phyloP scores from a whole-genome alignment of 2,113 vertebrate genomes.

The Sterna hirundo region DNA sequence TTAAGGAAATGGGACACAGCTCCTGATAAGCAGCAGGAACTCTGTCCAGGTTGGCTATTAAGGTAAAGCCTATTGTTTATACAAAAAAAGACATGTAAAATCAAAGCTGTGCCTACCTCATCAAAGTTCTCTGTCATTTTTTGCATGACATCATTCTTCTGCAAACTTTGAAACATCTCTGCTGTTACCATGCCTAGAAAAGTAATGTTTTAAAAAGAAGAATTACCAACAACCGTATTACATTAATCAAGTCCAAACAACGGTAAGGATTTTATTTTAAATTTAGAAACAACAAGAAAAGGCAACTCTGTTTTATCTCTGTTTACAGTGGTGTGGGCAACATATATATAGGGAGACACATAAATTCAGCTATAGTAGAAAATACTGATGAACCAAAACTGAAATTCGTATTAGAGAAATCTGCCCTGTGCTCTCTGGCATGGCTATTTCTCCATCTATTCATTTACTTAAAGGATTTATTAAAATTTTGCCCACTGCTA shows the following conservation, averaged over 20 bases:
- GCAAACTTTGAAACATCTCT: conserved; percentile 88
- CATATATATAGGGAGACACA: not conserved
- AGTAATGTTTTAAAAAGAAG: not conserved
- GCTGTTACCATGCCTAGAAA: conserved; percentile 87
- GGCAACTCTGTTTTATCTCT: not conserved
- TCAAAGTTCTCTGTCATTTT: conserved; percentile 91
- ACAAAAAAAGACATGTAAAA: not conserved
- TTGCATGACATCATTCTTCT: conserved; percentile 78
- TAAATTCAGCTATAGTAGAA: not conserved
- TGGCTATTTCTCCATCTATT: not conserved
- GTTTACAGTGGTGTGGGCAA: not conserved
- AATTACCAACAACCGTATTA: not conserved
- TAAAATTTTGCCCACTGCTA: not conserved
- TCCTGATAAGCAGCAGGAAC: not conserved
- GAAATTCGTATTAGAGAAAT: not conserved
- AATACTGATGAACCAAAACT: not conserved
- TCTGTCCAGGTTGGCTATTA: not conserved
- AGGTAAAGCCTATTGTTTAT: not conserved
- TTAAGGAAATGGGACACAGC: not conserved
- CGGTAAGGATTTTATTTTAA: not conserved
- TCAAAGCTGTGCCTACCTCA: conserved; percentile 73
- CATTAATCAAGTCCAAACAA: not conserved
- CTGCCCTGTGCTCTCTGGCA: not conserved
- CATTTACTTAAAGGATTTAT: not conserved
- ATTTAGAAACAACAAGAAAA: not conserved